Base-by-base conservation (phyloP, 2,113 vertebrate genomes). In the Chloebia gouldiae region DNA sequence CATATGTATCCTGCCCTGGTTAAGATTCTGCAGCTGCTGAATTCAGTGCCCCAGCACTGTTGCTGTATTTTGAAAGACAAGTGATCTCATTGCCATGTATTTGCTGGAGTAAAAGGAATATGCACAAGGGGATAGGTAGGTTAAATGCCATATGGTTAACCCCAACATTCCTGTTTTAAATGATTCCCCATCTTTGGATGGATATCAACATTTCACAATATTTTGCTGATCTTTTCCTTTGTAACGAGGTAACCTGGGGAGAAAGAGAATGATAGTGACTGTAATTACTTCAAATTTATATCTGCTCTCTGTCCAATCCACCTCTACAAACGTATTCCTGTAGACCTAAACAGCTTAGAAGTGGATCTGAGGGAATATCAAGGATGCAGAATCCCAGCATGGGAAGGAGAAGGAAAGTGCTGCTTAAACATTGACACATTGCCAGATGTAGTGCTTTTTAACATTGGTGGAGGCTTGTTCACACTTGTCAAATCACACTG, bases 361-460 rank as follows among this genome's bases (percentile, higher is more conserved):
- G 93, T 72, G 82, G 85, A 91, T 96, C 89, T 21, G 47, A 75
- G 94, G 92, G 90, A 86, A 79, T 83, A 88, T 61, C 83, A 39
- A 69, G 70, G 77, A 84, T 81, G 91, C 91, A 93, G 93, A 87
- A 96, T 94, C 97, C 86, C 92, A 92, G 95, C 81, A 45, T 88
- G 96, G 72, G 86, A 64, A 93, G 72, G 70, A 92, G 89, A 92
- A 61, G 76, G 86, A 68, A 96, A 97, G 94, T 87, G 92, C 95
- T 96, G 93, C 92, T 96, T 92, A 65, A 92, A 91, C 80, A 82
- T 37, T 65, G 95, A 96, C 97, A 86, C 82, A 71, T 92, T 93
- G 97, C 96, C 97, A 97, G 96, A 92, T 95, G 97, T 64, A 95
- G 95, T 86, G 71, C 96, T 95, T 97, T 96, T 93, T 88, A 96